Percentiles rank a stretch among this genome's conserved stretches.
Evolutionary conservation across 1,140 invertebrate genomes (phyloP).

Genomic region (Calliopsis andreniformis): DNA sequence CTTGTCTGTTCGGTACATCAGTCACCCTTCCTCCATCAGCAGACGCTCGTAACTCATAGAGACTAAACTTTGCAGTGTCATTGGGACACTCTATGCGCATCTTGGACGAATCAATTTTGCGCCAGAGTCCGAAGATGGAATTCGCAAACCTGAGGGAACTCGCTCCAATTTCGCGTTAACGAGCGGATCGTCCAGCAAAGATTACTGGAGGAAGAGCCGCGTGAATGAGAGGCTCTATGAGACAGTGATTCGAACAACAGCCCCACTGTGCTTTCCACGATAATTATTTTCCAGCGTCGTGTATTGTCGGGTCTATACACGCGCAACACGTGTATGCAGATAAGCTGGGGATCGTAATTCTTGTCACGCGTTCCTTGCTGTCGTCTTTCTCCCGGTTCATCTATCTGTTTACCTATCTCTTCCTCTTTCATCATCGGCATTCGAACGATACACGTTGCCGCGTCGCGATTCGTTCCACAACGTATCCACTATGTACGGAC

Average conservation of each 20-base stretch:
- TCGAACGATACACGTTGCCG: constrained; percentile 40
- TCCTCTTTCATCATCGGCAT: constrained; percentile 58
- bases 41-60: constrained; percentile 11
- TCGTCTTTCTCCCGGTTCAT: constrained; percentile 34
- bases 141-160: background rate
- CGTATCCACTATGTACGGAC: constrained; percentile 48
- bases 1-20: constrained; percentile 2
- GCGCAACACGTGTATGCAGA: constrained; percentile 48
- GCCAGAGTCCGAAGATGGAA: background rate
- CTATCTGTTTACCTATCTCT: constrained; percentile 56
- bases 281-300: constrained; percentile 52
- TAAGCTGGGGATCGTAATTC: constrained; percentile 36
- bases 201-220: constrained; percentile 21
- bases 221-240: constrained; percentile 18
- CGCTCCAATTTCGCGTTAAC: too few species aligned
- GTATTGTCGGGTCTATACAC: constrained; percentile 28
- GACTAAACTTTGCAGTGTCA: background rate
- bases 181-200: too few species aligned
- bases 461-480: constrained; percentile 39
- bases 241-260: constrained; percentile 45
- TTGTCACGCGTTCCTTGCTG: constrained; percentile 39
- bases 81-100: background rate
- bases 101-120: background rate
- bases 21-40: constrained; percentile 24
- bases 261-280: constrained; percentile 47